Evolutionary conservation across 2,797 vertebrate genomes (phyloP).

Genomic region (Synanceia verrucosa): DNA sequence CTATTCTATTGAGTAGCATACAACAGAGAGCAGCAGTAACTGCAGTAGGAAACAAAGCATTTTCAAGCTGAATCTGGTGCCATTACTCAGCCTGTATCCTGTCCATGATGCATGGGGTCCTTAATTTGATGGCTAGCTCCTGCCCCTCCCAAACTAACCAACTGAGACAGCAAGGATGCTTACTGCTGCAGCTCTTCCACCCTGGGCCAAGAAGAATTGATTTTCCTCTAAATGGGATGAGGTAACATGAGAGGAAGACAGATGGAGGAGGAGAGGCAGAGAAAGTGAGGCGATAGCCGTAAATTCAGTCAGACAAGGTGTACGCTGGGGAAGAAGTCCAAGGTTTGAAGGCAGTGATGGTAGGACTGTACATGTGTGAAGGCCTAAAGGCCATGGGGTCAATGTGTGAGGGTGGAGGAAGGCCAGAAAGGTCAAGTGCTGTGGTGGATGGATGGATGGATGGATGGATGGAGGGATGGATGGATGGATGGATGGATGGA

Average conservation of each 20-base stretch:
- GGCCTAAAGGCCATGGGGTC: neutral
- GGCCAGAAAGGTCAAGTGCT: constrained; percentile 5
- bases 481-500: neutral
- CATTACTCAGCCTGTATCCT: constrained; percentile 38
- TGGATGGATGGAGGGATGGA: neutral
- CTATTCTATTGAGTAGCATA: neutral
- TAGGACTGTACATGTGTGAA: constrained; percentile 15
- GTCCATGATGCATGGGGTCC: constrained; percentile 17
- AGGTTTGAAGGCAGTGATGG: constrained; percentile 24
- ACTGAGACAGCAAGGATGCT: constrained; percentile 40
- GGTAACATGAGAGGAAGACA: constrained; percentile 28
- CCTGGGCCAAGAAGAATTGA: constrained; percentile 63
- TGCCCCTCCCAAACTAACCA: constrained; percentile 49
- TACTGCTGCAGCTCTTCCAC: constrained; percentile 54
- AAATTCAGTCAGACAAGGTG: constrained; percentile 36
- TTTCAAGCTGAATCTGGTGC: constrained; percentile 27
- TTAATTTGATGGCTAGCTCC: constrained; percentile 50
- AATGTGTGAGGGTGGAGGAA: neutral
- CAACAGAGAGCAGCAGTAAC: constrained; percentile 1
- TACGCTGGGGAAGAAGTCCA: constrained; percentile 1
- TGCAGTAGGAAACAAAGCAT: constrained; percentile 7
- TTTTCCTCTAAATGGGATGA: constrained; percentile 58
- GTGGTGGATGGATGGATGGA: neutral
- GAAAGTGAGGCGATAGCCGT: neutral
- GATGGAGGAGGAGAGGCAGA: neutral